These are phyloP conservation scores for Eristalis tenax DNA, from an alignment of 2,888 invertebrate genomes.

Conservation along the genomic window DNA sequence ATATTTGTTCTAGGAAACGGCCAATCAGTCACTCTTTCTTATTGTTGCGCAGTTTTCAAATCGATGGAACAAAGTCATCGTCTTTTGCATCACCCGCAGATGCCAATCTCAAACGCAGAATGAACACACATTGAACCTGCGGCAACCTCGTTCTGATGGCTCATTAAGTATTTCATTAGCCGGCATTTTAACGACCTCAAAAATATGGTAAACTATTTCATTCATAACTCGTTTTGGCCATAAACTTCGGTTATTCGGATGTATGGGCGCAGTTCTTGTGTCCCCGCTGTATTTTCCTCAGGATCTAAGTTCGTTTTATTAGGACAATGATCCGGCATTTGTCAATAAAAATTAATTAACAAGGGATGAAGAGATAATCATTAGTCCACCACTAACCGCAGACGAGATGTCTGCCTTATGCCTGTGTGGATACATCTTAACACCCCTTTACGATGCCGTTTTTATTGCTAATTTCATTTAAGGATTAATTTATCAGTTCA, in stretches of 20 bases:
- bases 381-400: background rate
- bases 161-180: background rate
- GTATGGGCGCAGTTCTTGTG: background rate
- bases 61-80: too few relatives aligned
- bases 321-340: conserved; percentile 4
- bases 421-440: background rate
- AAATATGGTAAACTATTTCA: conserved; percentile 1
- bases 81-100: background rate
- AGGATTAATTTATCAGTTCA: background rate
- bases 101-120: background rate
- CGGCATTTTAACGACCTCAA: background rate
- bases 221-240: background rate
- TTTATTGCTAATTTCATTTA: background rate
- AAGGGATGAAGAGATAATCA: background rate
- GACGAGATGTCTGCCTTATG: background rate
- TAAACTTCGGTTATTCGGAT: background rate
- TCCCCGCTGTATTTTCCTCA: background rate
- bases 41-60: too few relatives aligned
- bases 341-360: conserved; percentile 12
- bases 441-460: background rate
- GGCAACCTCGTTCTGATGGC: background rate
- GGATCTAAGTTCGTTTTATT: background rate
- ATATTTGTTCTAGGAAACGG: too few relatives aligned
- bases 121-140: background rate
- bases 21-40: too few relatives aligned